Evolutionary conservation across 2,888 invertebrate genomes (phyloP), one percentile per base, ranked within the genome.

Genomic region (Heliothis peltigera): DNA sequence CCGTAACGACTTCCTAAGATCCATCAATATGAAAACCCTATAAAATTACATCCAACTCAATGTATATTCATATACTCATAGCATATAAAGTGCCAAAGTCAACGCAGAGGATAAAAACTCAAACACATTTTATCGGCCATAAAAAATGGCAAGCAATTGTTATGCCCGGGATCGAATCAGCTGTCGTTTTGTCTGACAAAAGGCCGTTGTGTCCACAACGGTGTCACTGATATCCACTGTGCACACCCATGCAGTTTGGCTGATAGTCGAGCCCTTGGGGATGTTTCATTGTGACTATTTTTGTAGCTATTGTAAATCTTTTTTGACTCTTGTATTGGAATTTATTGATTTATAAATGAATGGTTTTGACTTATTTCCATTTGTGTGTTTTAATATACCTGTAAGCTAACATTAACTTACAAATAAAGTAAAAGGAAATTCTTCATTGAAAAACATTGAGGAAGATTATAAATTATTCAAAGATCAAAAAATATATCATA

Each of bases 121-220:
- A 47, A 66, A 66, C 66, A 65, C 43, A 49, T 65, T 49, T 73
- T 73, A 68, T 66, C 17, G 73, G 8, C 44, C 15, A 68, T 73
- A 65, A 73, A 66, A 67, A 66, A 39, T 72, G 66, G 43, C 67
- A 68, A 4, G 25, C 57, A 47, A 57, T 74, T 67, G 52, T 74
- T 67, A 53, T 74, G 52, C 21, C 21, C 8, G 46, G 32, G 52
- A 53, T 48, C 25, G 58, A 42, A 58, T 56, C 67, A 51, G 43
- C 47, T 73, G 21, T 66, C 75, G 52, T 58, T 74, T 47, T 47
- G 46, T 19, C 18, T 57, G 57, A 67, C 47, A 52, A 67, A 65
- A 67, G 28, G 21, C 43, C 32, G 17, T 22, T 68, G 39, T 57
- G 35, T 17, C 51, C 47, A 47, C 19, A 66, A 52, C 43, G 12